Conservation (phyloP, 2,888 invertebrate genomes). For the Vandiemenella viatica region DNA sequence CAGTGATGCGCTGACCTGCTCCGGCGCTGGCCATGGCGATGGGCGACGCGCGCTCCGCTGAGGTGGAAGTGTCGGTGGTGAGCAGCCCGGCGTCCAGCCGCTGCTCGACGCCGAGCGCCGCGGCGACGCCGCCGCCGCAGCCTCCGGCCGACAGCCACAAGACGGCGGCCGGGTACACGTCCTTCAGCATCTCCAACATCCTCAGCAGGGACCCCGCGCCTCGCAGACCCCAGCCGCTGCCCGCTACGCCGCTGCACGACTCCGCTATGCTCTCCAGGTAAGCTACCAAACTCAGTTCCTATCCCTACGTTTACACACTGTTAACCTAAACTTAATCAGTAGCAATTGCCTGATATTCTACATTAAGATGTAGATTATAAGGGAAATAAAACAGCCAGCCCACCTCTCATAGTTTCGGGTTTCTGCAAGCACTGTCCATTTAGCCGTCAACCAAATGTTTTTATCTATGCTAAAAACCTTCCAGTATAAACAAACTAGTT, state of each 20-base stretch:
- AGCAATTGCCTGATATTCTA: no score
- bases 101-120: constrained; percentile 9
- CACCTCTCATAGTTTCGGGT: no score
- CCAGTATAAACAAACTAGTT: no score
- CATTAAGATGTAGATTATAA: no score
- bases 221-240: constrained; percentile 27
- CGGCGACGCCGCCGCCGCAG: constrained; percentile 13
- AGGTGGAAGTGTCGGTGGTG: constrained; percentile 46
- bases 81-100: constrained; percentile 41
- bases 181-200: constrained; percentile 75
- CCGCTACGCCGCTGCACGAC: constrained; percentile 35
- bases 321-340: no score
- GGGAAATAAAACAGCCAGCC: no score
- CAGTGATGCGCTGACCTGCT: not conserved
- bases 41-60: constrained; percentile 11
- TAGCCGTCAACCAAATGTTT: no score
- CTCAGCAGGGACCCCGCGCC: constrained; percentile 59
- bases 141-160: constrained; percentile 37
- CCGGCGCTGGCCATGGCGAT: not conserved
- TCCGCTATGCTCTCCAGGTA: constrained; percentile 73
- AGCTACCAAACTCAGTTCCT: no score
- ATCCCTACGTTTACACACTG: no score
- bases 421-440: no score
- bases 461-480: no score
- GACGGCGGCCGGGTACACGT: constrained; percentile 52